Evolutionary conservation across 2,888 invertebrate species (phyloP), one percentile per base, ranked within the genome.

Genomic region (Ichneumoninae sp.): DNA sequence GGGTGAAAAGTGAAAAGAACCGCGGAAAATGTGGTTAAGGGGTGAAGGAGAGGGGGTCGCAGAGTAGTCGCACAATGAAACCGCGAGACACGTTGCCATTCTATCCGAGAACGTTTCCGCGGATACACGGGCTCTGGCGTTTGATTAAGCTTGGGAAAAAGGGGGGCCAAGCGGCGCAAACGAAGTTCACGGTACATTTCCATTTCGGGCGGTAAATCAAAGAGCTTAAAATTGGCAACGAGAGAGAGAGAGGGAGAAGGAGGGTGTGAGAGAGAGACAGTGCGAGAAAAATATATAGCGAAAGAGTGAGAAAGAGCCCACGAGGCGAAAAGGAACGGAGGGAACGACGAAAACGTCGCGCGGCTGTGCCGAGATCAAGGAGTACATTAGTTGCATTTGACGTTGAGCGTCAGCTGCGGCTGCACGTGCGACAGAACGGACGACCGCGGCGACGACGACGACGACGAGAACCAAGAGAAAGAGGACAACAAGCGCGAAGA

Each of bases 371-470:
- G 88, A 90, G 90, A 92, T 90, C 89, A 90, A 91, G 91, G 88
- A 86, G 89, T 87, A 89, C 91, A 91, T 91, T 92, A 92, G 91
- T 92, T 91, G 93, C 91, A 89, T 93, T 92, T 93, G 92, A 93
- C 93, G 88, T 91, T 88, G 88, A 88, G 90, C 91, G 91, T 92
- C 93, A 93, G 93, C 92, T 92, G 92, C 91, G 88, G 87, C 88
- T 88, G 89, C 89, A 88, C 86, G 89, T 88, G 90, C 88, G 88
- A 85, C 83, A 77, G 83, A 52, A 85, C 63, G 47, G 47, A 81
- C 74, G 66, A 74, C 66, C 54, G 47, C 74, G 65, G 74, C 74
- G 74, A 81, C 65, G 57, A 73, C 44, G 57, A 80, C 44, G 57
- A 74, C 68, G 57, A 80, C 44, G 70, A 50, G 47, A 78, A 81